Conservation (phyloP, 2,888 invertebrate species). For the Ophion obscuratus region DNA sequence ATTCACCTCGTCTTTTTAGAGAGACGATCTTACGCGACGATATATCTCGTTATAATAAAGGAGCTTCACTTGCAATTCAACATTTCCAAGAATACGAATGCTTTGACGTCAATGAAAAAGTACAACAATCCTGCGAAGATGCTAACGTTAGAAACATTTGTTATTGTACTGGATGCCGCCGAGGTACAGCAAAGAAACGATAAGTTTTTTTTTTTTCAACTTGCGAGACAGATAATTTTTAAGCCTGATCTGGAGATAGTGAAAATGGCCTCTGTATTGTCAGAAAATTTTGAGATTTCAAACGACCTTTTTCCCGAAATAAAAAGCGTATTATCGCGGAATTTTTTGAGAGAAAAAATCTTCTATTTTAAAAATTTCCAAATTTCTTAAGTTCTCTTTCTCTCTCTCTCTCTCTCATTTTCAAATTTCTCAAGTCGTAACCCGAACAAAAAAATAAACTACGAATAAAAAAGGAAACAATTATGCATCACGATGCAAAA, state of each 20-base stretch:
- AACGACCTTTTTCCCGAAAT: not conserved
- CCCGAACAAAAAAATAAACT: too few relatives aligned
- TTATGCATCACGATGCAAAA: not conserved
- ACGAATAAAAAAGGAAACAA: too few relatives aligned
- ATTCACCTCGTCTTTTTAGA: slow-evolving; percentile 41
- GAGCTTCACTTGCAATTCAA: slow-evolving; percentile 30
- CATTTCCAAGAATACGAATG: slow-evolving; percentile 52
- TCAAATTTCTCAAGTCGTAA: too few relatives aligned
- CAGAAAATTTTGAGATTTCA: too few relatives aligned
- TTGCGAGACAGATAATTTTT: not conserved
- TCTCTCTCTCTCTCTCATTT: too few relatives aligned
- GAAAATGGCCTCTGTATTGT: not conserved
- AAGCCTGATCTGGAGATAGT: not conserved
- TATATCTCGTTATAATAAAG: slow-evolving; percentile 27
- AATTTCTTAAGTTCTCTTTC: too few relatives aligned
- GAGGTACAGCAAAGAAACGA: not conserved
- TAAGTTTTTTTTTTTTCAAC: not conserved
- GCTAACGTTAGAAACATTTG: slow-evolving; percentile 2
- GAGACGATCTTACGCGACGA: slow-evolving; percentile 15
- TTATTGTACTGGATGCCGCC: not conserved
- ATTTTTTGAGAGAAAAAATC: too few relatives aligned
- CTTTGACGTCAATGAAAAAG: slow-evolving; percentile 51
- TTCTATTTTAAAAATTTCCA: too few relatives aligned
- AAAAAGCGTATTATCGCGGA: not conserved
- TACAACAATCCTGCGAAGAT: not conserved